phyloP scores from a whole-genome alignment of 1,140 invertebrate genomes.

The Pteromalus puparum region DNA sequence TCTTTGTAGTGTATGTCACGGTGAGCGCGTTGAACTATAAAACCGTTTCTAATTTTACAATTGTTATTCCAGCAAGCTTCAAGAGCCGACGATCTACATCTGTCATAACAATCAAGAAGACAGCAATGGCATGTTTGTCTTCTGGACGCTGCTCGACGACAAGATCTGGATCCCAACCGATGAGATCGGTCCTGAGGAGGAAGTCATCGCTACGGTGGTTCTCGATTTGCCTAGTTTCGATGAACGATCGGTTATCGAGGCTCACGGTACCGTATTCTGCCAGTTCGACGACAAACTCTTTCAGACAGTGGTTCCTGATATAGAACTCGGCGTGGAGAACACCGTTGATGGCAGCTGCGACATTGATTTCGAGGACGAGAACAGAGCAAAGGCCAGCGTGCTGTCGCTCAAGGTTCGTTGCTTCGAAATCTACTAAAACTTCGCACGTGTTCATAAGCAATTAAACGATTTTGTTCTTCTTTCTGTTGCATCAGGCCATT shows the following conservation, averaged over 20 bases:
- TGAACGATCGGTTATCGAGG: conserved; percentile 46
- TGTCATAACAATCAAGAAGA: conserved; percentile 54
- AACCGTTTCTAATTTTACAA: conserved; percentile 12
- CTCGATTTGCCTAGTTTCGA: conserved; percentile 67
- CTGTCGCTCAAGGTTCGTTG: conserved; percentile 61
- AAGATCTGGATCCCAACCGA: conserved; percentile 56
- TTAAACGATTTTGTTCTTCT: background rate
- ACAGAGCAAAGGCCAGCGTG: conserved; percentile 46
- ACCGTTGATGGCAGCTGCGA: conserved; percentile 55
- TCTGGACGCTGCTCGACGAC: conserved; percentile 61
- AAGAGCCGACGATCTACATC: conserved; percentile 62
- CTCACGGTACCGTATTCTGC: conserved; percentile 64
- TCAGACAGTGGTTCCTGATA: conserved; percentile 60
- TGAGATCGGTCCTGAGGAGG: conserved; percentile 50
- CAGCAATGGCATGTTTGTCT: conserved; percentile 54
- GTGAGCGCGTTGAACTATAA: background rate
- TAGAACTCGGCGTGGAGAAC: conserved; percentile 56
- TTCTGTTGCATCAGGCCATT: conserved; percentile 37
- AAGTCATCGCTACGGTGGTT: conserved; percentile 60
- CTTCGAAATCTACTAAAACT: background rate
- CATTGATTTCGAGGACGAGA: conserved; percentile 53
- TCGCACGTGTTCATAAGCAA: background rate
- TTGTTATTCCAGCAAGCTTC: conserved; percentile 61
- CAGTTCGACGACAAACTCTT: conserved; percentile 61
- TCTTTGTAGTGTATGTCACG: background rate